Percentiles rank a stretch among this genome's conserved stretches.
phyloP scores from a whole-genome alignment of 2,113 vertebrate genomes.

The Otolemur garnettii region DNA sequence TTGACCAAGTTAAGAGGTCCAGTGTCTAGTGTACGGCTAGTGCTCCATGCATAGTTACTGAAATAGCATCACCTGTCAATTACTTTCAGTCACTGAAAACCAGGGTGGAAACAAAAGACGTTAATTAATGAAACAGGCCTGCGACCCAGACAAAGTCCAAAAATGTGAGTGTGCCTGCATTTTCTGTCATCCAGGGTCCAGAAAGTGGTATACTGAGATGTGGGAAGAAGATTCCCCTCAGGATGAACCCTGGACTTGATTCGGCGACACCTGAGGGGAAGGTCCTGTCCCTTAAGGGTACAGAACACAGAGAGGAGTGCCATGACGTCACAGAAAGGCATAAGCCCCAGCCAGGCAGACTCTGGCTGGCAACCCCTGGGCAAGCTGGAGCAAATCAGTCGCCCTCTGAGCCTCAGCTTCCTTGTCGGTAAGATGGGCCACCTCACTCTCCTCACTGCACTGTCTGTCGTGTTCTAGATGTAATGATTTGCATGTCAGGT shows the following conservation, averaged over 20 bases:
- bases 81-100: background rate
- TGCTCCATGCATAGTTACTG: background rate
- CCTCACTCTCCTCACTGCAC: background rate
- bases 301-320: background rate
- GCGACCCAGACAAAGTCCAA: background rate
- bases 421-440: background rate
- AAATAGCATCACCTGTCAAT: background rate
- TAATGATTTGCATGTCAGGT: background rate
- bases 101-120: background rate
- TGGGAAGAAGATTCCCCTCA: background rate
- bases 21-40: background rate
- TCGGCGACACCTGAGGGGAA: background rate
- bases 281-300: background rate
- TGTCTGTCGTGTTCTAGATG: rapidly evolving
- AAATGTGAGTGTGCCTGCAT: background rate
- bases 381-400: background rate
- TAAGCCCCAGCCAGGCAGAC: rapidly evolving
- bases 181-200: background rate
- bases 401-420: rapidly evolving
- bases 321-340: background rate
- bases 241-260: background rate
- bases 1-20: background rate
- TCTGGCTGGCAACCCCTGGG: background rate
- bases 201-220: background rate
- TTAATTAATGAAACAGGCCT: background rate